These are phyloP conservation scores for Peromyscus nudipes DNA, from an alignment of 2,797 vertebrate genomes.

Conservation along the genomic window DNA sequence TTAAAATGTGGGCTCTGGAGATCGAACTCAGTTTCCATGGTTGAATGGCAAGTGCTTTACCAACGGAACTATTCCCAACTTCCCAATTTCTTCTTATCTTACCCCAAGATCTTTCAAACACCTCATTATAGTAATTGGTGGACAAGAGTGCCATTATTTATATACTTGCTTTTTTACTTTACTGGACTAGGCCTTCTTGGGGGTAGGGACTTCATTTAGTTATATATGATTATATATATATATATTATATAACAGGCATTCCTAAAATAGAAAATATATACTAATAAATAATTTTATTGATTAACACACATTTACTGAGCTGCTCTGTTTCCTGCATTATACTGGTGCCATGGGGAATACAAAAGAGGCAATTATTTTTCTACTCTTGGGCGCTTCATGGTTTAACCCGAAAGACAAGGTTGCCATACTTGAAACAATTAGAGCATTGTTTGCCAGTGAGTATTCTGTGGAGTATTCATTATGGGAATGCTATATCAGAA, in stretches of 20 bases:
- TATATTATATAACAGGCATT: background rate
- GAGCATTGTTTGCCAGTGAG: background rate
- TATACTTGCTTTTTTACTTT: background rate
- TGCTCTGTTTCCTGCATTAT: background rate
- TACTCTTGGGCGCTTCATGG: background rate
- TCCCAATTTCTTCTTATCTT: background rate
- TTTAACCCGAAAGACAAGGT: constrained; percentile 52
- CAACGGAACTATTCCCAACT: background rate
- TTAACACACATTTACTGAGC: background rate
- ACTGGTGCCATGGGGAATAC: background rate
- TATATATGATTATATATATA: background rate
- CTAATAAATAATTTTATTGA: constrained; percentile 45
- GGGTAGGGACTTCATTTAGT: background rate
- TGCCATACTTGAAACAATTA: constrained; percentile 34
- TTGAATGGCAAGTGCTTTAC: background rate
- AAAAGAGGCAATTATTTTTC: constrained; percentile 29
- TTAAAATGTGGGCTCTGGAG: background rate
- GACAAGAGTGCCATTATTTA: background rate
- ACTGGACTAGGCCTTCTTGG: background rate
- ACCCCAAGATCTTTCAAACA: background rate
- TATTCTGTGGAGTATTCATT: background rate
- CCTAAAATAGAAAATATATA: background rate
- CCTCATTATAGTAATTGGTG: background rate
- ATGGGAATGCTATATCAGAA: background rate
- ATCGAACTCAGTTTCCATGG: background rate